A percentile compares a stretch with the other conserved stretches of the same genome.
Conservation (phyloP, 2,113 vertebrate genomes). For the Mola mola region DNA sequence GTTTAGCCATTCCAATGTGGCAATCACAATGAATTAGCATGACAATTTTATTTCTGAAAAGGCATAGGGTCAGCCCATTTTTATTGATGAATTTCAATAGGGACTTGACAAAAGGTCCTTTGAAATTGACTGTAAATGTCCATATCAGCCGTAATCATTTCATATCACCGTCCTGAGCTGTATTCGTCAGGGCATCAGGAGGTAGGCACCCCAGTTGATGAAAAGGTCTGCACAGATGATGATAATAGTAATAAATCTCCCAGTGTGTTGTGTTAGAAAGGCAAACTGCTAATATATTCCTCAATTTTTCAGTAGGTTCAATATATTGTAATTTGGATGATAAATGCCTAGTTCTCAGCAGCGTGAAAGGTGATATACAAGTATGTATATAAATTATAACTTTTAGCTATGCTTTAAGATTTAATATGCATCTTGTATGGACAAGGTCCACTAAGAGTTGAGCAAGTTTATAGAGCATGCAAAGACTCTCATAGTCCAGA, state of each 20-base stretch:
- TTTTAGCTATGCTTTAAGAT: not conserved
- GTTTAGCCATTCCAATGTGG: conserved; percentile 83
- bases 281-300: conserved; percentile 23
- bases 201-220: conserved; percentile 46
- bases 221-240: conserved; percentile 54
- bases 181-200: conserved; percentile 44
- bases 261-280: conserved; percentile 46
- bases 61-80: conserved; percentile 66
- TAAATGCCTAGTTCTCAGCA: conserved; percentile 28
- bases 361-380: conserved; percentile 21
- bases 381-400: conserved; percentile 24
- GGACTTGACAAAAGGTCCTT: conserved; percentile 74
- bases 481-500: too few species aligned
- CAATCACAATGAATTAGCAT: conserved; percentile 87
- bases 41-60: conserved; percentile 86
- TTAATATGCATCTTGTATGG: too few species aligned
- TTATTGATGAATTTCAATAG: conserved; percentile 81
- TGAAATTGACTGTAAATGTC: conserved; percentile 67
- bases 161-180: conserved; percentile 45
- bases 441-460: too few species aligned
- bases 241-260: conserved; percentile 58
- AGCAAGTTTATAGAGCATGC: too few species aligned
- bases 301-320: conserved; percentile 40
- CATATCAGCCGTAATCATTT: conserved; percentile 55
- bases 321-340: conserved; percentile 51